Conservation (phyloP, 1,140 invertebrate genomes). For the Drosophila rufa region DNA sequence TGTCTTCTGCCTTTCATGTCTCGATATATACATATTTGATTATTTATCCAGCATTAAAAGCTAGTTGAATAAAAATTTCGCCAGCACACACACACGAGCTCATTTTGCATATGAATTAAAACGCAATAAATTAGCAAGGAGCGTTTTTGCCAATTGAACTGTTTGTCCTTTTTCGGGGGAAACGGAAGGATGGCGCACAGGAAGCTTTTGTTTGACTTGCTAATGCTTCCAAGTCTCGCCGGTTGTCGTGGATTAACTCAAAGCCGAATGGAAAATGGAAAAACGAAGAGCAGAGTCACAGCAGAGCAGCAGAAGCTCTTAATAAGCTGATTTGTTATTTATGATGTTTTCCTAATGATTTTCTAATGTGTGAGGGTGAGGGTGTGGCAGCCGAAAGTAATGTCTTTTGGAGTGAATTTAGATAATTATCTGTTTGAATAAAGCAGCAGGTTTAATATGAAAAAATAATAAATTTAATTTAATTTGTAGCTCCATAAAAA, state of each 20-base stretch:
- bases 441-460: background rate
- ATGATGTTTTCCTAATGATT: conserved; percentile 73
- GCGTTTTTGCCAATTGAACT: conserved; percentile 52
- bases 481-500: background rate
- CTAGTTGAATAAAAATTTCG: conserved; percentile 25
- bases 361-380: conserved; percentile 27
- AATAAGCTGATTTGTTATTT: conserved; percentile 83
- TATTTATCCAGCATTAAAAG: conserved; percentile 77
- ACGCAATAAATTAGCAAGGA: conserved; percentile 79
- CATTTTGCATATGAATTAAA: conserved; percentile 84
- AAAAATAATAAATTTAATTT: background rate
- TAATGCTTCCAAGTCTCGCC: conserved; percentile 55
- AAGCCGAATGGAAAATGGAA: conserved; percentile 19
- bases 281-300: conserved; percentile 10
- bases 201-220: conserved; percentile 56
- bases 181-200: conserved; percentile 14
- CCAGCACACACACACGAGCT: conserved; percentile 29
- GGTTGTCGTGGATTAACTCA: conserved; percentile 40
- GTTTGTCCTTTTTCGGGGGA: conserved; percentile 23
- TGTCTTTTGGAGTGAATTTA: background rate
- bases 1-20: conserved; percentile 50
- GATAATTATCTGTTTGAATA: background rate
- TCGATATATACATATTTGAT: conserved; percentile 58
- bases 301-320: conserved; percentile 53
- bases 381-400: background rate